Percentiles rank a stretch among this genome's conserved stretches.
phyloP scores from a whole-genome alignment of 1,140 invertebrate species.

The Listronotus oregonensis region DNA sequence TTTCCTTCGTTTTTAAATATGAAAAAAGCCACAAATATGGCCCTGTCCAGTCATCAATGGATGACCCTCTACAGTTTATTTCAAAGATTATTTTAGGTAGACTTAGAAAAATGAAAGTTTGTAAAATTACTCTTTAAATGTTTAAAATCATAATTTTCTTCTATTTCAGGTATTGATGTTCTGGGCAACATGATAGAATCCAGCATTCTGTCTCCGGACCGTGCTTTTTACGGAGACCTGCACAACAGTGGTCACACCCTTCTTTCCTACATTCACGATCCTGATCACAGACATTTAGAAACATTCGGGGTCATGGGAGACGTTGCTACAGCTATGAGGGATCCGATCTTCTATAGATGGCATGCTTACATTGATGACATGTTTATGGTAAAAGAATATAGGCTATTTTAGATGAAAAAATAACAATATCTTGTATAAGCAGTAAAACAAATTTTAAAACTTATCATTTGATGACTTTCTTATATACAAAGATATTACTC shows the following conservation, averaged over 20 bases:
- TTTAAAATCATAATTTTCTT: no score
- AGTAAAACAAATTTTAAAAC: no score
- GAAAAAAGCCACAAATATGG: no score
- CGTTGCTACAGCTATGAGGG: conserved; percentile 73
- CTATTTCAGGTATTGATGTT: conserved; percentile 69
- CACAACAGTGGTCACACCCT: conserved; percentile 74
- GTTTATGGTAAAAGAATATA: conserved; percentile 62
- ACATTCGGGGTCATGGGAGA: conserved; percentile 70
- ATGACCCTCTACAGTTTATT: no score
- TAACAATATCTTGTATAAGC: no score
- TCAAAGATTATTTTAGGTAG: no score
- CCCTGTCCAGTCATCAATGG: no score
- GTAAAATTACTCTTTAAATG: no score
- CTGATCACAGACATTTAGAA: conserved; percentile 71
- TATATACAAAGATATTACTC: no score
- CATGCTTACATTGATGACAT: conserved; percentile 80
- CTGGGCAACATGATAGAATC: conserved; percentile 81
- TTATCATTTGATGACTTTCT: no score
- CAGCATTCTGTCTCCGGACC: conserved; percentile 71
- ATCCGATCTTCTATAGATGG: conserved; percentile 85
- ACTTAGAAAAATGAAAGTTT: no score
- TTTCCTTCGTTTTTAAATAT: no score
- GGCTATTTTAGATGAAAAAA: conserved; percentile 71
- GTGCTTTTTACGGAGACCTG: conserved; percentile 71
- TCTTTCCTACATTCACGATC: conserved; percentile 73